Conservation (phyloP, 1,140 invertebrate species). For the Rhopalosiphum padi region DNA sequence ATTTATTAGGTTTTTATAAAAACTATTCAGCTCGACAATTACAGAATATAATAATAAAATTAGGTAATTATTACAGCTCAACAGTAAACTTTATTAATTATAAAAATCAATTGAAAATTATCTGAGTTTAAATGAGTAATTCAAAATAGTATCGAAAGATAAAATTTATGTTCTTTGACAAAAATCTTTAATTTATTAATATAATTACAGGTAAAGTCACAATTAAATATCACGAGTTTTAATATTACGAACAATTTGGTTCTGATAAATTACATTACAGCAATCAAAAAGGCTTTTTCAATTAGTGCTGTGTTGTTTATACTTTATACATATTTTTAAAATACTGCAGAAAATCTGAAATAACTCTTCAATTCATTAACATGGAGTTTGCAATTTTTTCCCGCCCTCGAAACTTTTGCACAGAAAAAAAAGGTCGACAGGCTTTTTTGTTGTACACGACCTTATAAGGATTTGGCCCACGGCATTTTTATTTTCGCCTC, state of each 20-base stretch:
- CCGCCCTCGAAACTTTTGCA: constrained; percentile 8
- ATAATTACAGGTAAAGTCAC: background rate
- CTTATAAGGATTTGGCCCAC: background rate
- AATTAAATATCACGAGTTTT: background rate
- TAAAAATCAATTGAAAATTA: background rate
- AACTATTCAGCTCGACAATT: too few species aligned
- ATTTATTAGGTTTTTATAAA: too few species aligned
- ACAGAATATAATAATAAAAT: too few species aligned
- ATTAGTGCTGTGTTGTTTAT: background rate
- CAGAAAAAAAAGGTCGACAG: constrained; percentile 38
- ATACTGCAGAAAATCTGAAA: background rate
- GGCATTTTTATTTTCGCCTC: constrained; percentile 18
- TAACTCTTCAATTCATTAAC: constrained; percentile 36
- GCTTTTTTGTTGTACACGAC: constrained; percentile 30
- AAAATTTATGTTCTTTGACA: background rate
- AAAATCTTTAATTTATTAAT: background rate
- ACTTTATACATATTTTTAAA: background rate
- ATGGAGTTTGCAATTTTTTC: constrained; percentile 32
- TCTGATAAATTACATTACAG: background rate
- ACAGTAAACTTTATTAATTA: background rate
- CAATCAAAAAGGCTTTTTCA: background rate
- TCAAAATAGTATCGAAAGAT: background rate
- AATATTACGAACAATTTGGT: background rate
- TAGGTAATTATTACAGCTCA: too few species aligned
- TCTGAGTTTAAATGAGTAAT: background rate